Percentiles rank a stretch among this genome's conserved stretches.
phyloP scores from a whole-genome alignment of 2,113 vertebrate genomes.

The Lanius ludovicianus region DNA sequence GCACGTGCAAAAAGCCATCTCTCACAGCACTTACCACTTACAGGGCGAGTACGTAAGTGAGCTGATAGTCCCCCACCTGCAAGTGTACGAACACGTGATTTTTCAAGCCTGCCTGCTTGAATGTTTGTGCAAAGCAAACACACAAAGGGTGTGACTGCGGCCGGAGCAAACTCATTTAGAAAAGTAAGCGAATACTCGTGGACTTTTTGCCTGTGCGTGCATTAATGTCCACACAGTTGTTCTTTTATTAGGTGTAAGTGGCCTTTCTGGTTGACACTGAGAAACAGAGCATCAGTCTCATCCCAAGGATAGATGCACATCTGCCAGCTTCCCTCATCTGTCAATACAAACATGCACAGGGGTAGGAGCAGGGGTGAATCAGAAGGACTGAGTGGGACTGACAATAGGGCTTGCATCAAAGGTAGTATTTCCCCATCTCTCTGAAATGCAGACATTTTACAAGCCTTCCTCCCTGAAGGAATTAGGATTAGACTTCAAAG shows the following conservation, averaged over 20 bases:
- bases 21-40: neutral
- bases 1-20: neutral
- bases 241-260: constrained; percentile 1
- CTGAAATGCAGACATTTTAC: constrained; percentile 16
- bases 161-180: constrained; percentile 31
- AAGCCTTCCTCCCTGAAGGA: constrained; percentile 52
- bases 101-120: neutral
- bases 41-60: neutral
- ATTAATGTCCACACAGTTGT: neutral
- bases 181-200: constrained; percentile 34
- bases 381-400: neutral
- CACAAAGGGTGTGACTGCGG: neutral
- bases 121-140: constrained; percentile 56
- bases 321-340: neutral
- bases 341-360: neutral
- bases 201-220: neutral
- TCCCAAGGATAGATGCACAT: neutral
- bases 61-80: neutral
- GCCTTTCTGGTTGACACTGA: neutral
- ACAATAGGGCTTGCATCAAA: constrained; percentile 31
- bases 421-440: neutral
- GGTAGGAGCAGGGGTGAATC: neutral
- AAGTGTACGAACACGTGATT: neutral
- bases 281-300: neutral
- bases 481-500: constrained; percentile 62